phyloP scores from a whole-genome alignment of 2,797 vertebrate species.

The Oreochromis grahami region DNA sequence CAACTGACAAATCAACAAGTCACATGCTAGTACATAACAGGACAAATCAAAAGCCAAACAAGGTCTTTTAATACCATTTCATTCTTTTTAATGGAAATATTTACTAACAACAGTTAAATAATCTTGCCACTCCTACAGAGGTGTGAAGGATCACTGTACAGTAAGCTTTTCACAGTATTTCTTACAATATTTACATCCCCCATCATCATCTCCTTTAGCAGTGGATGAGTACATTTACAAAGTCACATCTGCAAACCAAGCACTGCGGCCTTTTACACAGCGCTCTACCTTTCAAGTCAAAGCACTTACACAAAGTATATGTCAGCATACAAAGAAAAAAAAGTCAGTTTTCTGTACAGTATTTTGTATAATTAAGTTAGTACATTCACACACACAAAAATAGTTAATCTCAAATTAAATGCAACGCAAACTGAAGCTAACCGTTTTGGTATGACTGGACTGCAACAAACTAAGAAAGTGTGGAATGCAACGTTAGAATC shows the following conservation, averaged over 20 bases:
- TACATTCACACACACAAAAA: constrained; percentile 63
- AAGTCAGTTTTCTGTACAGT: constrained; percentile 55
- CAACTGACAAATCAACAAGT: not conserved
- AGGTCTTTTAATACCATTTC: not conserved
- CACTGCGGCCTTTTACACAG: constrained; percentile 1
- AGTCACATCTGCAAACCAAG: constrained; percentile 16
- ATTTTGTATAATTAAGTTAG: constrained; percentile 54
- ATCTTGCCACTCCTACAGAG: constrained; percentile 52
- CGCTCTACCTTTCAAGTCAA: constrained; percentile 42
- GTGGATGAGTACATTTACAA: constrained; percentile 33
- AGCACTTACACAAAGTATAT: constrained; percentile 56
- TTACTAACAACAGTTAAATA: constrained; percentile 68
- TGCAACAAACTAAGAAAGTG: not conserved
- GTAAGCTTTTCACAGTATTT: constrained; percentile 72
- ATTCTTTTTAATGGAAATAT: constrained; percentile 72
- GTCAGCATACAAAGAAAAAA: constrained; percentile 41
- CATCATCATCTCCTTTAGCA: constrained; percentile 32
- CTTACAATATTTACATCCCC: constrained; percentile 78
- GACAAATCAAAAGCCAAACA: not conserved
- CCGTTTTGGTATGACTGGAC: constrained; percentile 46
- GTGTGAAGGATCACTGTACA: constrained; percentile 71
- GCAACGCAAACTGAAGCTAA: constrained; percentile 52
- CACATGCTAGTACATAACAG: not conserved
- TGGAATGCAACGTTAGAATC: constrained; percentile 10
- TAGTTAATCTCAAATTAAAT: constrained; percentile 48